Percentiles rank a stretch among this genome's conserved stretches.
Evolutionary conservation across 2,797 vertebrate species (phyloP).

Genomic region (Aphelocoma californica): DNA sequence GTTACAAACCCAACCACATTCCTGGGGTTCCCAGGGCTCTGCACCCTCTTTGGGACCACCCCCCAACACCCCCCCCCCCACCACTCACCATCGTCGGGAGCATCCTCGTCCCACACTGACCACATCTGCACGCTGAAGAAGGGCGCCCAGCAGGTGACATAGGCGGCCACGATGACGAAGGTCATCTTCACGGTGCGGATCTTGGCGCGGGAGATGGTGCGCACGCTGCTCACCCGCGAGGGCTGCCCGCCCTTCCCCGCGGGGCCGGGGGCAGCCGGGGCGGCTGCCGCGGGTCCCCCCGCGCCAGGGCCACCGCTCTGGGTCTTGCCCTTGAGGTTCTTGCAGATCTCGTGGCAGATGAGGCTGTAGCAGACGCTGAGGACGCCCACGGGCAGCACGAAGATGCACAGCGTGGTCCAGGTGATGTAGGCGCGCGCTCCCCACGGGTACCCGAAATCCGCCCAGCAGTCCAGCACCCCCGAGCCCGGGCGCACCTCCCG

Average conservation of each 20-base stretch:
- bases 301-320: neutral
- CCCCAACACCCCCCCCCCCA: accelerated
- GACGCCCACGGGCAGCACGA: conserved; percentile 81
- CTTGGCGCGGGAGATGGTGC: conserved; percentile 83
- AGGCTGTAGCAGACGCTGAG: conserved; percentile 87
- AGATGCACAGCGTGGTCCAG: conserved; percentile 88
- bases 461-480: conserved; percentile 91
- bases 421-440: conserved; percentile 87
- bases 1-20: accelerated
- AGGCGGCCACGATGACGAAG: conserved; percentile 85
- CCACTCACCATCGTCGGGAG: conserved; percentile 79
- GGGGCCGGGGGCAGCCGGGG: accelerated
- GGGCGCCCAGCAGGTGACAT: conserved; percentile 85
- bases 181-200: conserved; percentile 90
- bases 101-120: conserved; percentile 86
- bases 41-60: accelerated
- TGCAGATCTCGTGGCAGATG: conserved; percentile 88
- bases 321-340: conserved; percentile 85
- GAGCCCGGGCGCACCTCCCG: conserved; percentile 84
- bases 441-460: conserved; percentile 84
- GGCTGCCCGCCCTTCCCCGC: conserved; percentile 31
- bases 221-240: conserved; percentile 73
- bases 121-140: conserved; percentile 90
- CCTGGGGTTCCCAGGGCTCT: neutral
- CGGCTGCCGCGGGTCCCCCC: accelerated